Base-by-base conservation (phyloP, 1,140 invertebrate species). In the Triops cancriformis region DNA sequence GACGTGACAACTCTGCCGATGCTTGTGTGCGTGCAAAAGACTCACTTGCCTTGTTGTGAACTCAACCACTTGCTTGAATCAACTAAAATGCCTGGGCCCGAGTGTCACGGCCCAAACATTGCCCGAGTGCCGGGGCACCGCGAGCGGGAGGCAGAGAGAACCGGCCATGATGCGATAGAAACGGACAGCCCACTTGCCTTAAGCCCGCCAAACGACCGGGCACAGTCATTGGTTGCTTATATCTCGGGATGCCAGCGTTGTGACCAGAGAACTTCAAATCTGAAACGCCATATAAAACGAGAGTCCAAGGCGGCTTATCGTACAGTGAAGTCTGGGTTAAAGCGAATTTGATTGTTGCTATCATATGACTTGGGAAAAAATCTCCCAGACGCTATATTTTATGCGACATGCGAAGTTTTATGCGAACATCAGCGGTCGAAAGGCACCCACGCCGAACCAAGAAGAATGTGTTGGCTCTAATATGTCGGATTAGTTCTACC, bases 21-120 rank as follows among this genome's bases (percentile, higher is more conserved):
- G n/a, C 43, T 18, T 45, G 43, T 10, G 3, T n/a, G 14, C 14
- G 14, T n/a, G 10, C 5, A 64, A 64, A 64, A 2, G 51, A 64
- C 18, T n/a, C 51, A 9, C 51, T 64, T 64, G 51, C 23, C 51
- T 64, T 64, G n/a, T 64, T 64, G 51, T 64, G 51, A 64, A 23
- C 51, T 64, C 51, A 64, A 64, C 51, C 51, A 64, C 51, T 64
- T 23, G 51, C 51, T 64, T 23, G 51, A 18, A 64, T 64, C 51
- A 64, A 64, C 51, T 64, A 64, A 64, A 64, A 64, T 64, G 51
- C 51, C 51, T 64, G 51, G 31, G 51, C 18, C 51, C 51, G 51
- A 64, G 18, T 64, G 51, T 64, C 51, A 14, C 18, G 18, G 51
- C 51, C 51, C 51, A 64, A 64, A 64, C 51, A 64, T 64, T 64